These are phyloP conservation scores for Diaprepes abbreviatus DNA, from an alignment of 2,888 invertebrate species.

Conservation along the genomic window DNA sequence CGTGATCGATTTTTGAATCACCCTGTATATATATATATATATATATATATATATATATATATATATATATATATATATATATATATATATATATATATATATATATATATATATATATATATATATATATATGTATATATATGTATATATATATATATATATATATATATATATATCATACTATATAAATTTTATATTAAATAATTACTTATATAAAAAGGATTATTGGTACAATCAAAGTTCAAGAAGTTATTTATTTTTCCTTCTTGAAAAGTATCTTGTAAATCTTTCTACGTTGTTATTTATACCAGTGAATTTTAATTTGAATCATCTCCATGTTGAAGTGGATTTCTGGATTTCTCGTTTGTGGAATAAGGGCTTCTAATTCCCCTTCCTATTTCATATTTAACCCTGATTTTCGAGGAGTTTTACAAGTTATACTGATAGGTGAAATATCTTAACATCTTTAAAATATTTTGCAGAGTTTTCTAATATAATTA, in stretches of 20 bases:
- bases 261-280: constrained; percentile 22
- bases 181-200: too few species aligned
- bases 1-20: too few species aligned
- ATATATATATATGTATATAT: too few species aligned
- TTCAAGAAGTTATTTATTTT: constrained; percentile 25
- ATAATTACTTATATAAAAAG: too few species aligned
- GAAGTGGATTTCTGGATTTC: constrained; percentile 25
- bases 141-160: too few species aligned
- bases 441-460: constrained; percentile 26
- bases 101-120: too few species aligned
- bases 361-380: constrained; percentile 35
- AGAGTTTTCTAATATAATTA: neutral
- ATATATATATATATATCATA: too few species aligned
- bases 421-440: constrained; percentile 28
- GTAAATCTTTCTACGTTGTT: constrained; percentile 21
- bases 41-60: too few species aligned
- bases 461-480: neutral
- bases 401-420: constrained; percentile 33
- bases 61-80: too few species aligned
- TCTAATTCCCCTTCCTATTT: constrained; percentile 25
- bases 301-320: constrained; percentile 39
- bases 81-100: too few species aligned
- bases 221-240: neutral
- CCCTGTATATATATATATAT: too few species aligned
- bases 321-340: constrained; percentile 41